Conservation (phyloP, 2,888 invertebrate genomes). For the Biston stratarius region DNA sequence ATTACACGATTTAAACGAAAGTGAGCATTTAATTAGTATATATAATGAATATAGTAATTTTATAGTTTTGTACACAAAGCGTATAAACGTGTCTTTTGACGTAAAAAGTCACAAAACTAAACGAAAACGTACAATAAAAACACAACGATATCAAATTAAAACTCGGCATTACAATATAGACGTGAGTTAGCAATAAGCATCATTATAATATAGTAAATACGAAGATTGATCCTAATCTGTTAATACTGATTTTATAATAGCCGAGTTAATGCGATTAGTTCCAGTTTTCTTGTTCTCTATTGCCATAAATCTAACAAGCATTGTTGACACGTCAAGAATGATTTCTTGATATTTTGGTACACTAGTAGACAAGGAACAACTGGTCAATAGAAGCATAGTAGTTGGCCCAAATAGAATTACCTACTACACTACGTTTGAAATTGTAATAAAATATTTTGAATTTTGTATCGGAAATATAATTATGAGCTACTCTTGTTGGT, state of each 20-base stretch:
- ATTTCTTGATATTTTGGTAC: slow-evolving; percentile 2
- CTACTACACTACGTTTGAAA: neutral
- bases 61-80: too few relatives aligned
- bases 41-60: too few relatives aligned
- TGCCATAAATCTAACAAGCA: slow-evolving; percentile 16
- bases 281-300: slow-evolving; percentile 18
- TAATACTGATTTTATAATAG: slow-evolving; percentile 18
- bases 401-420: slow-evolving; percentile 1
- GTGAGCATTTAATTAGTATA: neutral
- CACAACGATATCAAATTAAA: neutral
- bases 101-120: too few relatives aligned
- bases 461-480: too few relatives aligned
- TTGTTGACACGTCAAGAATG: slow-evolving; percentile 6
- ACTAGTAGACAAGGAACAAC: neutral
- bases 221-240: slow-evolving; percentile 11
- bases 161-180: neutral
- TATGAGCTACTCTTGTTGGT: neutral
- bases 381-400: slow-evolving; percentile 2
- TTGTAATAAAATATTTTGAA: too few relatives aligned
- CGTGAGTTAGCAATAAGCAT: neutral
- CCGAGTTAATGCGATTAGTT: slow-evolving; percentile 13
- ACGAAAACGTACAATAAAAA: too few relatives aligned
- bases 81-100: too few relatives aligned
- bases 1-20: too few relatives aligned
- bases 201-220: neutral